Conservation (phyloP, 2,113 vertebrate species). For the Anhinga rufa region DNA sequence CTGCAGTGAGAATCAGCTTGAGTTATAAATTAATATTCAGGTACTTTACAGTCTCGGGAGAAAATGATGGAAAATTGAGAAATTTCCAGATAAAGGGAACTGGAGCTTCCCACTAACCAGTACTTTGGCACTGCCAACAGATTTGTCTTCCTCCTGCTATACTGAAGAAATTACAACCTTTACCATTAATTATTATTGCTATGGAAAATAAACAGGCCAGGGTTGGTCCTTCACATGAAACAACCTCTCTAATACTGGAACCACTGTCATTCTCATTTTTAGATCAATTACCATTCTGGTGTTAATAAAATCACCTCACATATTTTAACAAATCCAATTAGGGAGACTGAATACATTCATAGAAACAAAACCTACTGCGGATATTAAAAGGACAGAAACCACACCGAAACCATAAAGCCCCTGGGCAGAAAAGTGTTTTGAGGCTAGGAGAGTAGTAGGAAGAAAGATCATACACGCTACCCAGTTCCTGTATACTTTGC, state of each 20-base stretch:
- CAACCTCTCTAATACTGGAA: neutral
- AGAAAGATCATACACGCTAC: neutral
- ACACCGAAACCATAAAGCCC: neutral
- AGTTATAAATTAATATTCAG: neutral
- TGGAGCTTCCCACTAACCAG: neutral
- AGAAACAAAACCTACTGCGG: neutral
- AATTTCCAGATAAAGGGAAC: neutral
- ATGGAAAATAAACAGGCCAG: neutral
- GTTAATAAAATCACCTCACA: neutral
- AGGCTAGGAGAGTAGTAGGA: neutral
- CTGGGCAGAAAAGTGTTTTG: neutral
- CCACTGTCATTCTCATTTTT: neutral
- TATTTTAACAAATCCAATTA: neutral
- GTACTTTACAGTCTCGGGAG: neutral
- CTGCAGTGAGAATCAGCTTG: neutral
- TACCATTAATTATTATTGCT: neutral
- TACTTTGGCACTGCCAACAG: neutral
- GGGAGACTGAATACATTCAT: neutral
- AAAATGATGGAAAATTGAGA: neutral
- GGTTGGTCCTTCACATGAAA: neutral
- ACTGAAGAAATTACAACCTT: neutral
- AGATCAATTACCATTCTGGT: neutral
- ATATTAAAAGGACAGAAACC: neutral
- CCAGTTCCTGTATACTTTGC: neutral
- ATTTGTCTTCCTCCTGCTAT: neutral